Conservation (phyloP, 2,113 vertebrate genomes). For the Helogale parvula region DNA sequence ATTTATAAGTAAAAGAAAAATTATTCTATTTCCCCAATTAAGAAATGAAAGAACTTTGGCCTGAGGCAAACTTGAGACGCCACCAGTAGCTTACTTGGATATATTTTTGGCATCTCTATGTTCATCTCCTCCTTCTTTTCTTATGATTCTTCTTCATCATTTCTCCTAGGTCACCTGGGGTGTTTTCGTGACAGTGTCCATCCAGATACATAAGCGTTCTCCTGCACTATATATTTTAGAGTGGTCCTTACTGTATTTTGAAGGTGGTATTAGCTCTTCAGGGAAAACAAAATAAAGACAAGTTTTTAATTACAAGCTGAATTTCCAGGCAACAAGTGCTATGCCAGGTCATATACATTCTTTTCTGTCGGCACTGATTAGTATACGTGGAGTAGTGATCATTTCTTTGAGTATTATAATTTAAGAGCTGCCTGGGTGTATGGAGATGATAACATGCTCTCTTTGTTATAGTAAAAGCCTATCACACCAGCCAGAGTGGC, state of each 20-base stretch:
- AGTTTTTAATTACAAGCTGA: not conserved
- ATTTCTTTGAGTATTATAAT: not conserved
- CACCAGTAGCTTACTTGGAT: not conserved
- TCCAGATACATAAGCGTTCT: not conserved
- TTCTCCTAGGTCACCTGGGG: not conserved
- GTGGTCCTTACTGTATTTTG: not conserved
- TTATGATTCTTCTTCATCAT: not conserved
- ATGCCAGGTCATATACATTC: not conserved
- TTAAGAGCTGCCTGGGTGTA: not conserved
- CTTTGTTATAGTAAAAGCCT: not conserved
- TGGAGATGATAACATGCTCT: not conserved
- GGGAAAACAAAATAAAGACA: not conserved
- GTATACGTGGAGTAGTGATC: not conserved
- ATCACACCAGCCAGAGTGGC: not conserved
- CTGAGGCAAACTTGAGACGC: not conserved
- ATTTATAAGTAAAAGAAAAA: slow-evolving; percentile 42
- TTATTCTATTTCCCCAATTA: not conserved
- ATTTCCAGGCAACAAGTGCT: not conserved
- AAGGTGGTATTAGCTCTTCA: not conserved
- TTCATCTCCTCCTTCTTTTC: not conserved
- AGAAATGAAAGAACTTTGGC: not conserved
- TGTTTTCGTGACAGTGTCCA: not conserved
- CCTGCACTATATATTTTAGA: not conserved
- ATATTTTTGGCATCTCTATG: not conserved
- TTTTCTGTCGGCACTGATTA: not conserved